phyloP scores from a whole-genome alignment of 2,113 vertebrate genomes.

The Brachypteracias leptosomus region DNA sequence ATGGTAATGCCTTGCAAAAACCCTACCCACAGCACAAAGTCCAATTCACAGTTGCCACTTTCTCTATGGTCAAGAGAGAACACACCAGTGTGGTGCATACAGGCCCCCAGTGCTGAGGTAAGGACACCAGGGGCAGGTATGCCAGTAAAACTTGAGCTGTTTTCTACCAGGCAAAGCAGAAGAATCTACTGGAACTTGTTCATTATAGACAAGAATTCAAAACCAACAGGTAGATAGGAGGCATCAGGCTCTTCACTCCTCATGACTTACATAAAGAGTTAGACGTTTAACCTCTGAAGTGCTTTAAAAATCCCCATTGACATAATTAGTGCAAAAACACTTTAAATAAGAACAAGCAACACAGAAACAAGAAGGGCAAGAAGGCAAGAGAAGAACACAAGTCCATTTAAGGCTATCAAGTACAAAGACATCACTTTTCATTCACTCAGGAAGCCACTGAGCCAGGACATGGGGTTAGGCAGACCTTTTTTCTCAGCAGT shows the following conservation, averaged over 20 bases:
- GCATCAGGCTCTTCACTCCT: not conserved
- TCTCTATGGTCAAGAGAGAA: not conserved
- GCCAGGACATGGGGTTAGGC: not conserved
- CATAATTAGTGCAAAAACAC: not conserved
- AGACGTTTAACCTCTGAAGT: not conserved
- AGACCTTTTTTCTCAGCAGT: not conserved
- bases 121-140: not conserved
- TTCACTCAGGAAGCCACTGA: slow-evolving; percentile 1
- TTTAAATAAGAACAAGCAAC: not conserved
- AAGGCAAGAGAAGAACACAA: not conserved
- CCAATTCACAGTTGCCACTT: not conserved
- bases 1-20: not conserved
- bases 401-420: not conserved
- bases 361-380: not conserved
- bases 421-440: not conserved
- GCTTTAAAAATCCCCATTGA: not conserved
- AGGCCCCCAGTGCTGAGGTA: not conserved
- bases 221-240: not conserved
- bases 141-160: not conserved
- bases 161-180: not conserved
- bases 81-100: not conserved
- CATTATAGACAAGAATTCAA: not conserved
- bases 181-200: not conserved
- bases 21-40: not conserved
- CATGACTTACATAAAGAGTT: not conserved